These are phyloP conservation scores for Lagria hirta DNA, from an alignment of 2,888 invertebrate species.

Conservation along the genomic window DNA sequence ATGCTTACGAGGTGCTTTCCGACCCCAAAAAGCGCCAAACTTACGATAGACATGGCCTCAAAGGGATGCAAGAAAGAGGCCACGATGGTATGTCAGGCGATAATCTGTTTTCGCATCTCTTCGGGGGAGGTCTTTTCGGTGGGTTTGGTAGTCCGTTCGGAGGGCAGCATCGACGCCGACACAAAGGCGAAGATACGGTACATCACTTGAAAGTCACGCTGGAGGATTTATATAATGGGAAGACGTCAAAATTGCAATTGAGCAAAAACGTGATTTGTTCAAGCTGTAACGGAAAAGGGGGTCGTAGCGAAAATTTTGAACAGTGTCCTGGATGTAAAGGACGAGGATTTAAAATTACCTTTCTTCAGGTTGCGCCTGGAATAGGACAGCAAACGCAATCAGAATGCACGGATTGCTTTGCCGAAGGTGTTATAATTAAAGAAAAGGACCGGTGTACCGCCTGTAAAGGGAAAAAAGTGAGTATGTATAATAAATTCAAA, in stretches of 20 bases:
- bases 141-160: constrained; percentile 55
- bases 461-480: constrained; percentile 79
- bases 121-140: constrained; percentile 69
- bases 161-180: constrained; percentile 59
- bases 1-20: constrained; percentile 90
- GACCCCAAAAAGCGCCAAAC: constrained; percentile 82
- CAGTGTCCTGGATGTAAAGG: constrained; percentile 77
- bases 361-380: constrained; percentile 69
- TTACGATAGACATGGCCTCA: constrained; percentile 85
- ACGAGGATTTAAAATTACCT: constrained; percentile 72
- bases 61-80: constrained; percentile 82
- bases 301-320: constrained; percentile 65
- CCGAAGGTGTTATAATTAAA: constrained; percentile 72
- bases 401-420: constrained; percentile 64
- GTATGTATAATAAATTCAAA: not conserved
- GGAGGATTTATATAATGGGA: constrained; percentile 90
- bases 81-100: constrained; percentile 61
- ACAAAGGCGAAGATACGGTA: constrained; percentile 80
- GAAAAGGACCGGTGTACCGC: constrained; percentile 81
- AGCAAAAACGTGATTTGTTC: constrained; percentile 81
- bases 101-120: constrained; percentile 69
- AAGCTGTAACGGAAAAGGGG: constrained; percentile 76
- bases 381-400: constrained; percentile 67
- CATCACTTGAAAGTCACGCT: constrained; percentile 82
- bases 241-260: constrained; percentile 77